Evolutionary conservation across 2,888 invertebrate species (phyloP).

Genomic region (Sarcophaga variegata): DNA sequence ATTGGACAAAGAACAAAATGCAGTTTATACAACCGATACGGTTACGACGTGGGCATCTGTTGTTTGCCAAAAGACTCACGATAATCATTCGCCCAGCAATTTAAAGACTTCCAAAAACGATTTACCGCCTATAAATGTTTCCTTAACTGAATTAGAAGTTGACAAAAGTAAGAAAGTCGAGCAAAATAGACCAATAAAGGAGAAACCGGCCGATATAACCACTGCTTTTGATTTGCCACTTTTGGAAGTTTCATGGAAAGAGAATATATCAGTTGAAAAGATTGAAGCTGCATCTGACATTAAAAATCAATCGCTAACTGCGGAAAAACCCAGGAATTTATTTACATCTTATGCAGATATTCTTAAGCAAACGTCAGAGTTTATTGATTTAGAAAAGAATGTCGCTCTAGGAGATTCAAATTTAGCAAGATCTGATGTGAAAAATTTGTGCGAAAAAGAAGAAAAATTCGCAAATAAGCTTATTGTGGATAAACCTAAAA

Average conservation of each 20-base stretch:
- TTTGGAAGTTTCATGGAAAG: constrained; percentile 60
- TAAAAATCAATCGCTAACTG: not conserved
- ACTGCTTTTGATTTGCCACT: constrained; percentile 60
- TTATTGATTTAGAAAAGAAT: constrained; percentile 58
- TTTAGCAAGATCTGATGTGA: not conserved
- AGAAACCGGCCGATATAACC: constrained; percentile 23
- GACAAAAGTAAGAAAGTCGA: too few species aligned
- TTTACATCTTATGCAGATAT: constrained; percentile 58
- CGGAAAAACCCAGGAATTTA: not conserved
- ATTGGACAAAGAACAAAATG: too few species aligned
- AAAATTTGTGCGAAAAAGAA: not conserved
- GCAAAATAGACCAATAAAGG: too few species aligned
- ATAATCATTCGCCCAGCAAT: not conserved
- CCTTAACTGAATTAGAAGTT: not conserved
- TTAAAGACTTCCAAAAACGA: not conserved
- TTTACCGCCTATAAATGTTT: not conserved
- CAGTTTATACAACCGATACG: too few species aligned
- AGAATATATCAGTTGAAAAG: not conserved
- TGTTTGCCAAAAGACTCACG: too few species aligned
- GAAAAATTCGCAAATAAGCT: not conserved
- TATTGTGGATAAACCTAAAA: constrained; percentile 18
- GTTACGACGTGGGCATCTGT: too few species aligned
- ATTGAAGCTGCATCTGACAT: constrained; percentile 6
- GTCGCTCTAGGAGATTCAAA: constrained; percentile 20
- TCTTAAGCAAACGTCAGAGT: constrained; percentile 55